Conservation (phyloP, 1,140 invertebrate genomes). For the Bombus superbus region DNA sequence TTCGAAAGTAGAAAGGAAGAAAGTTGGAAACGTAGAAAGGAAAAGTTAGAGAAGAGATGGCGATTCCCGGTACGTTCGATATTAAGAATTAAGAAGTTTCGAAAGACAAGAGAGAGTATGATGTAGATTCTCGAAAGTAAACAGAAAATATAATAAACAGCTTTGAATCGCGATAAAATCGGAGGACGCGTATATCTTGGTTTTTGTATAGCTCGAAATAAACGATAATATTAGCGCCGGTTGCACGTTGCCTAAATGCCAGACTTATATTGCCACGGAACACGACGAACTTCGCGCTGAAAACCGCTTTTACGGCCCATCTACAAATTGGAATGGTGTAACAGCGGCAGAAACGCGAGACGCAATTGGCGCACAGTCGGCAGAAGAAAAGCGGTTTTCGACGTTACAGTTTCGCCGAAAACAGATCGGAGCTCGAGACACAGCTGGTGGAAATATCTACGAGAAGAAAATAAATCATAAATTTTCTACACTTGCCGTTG, state of each 20-base stretch:
- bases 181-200: background rate
- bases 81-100: too few species aligned
- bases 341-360: background rate
- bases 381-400: background rate
- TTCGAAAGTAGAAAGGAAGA: background rate
- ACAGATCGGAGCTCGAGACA: background rate
- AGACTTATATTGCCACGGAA: background rate
- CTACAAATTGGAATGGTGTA: background rate
- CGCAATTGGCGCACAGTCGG: background rate
- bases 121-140: background rate
- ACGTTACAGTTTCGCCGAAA: background rate
- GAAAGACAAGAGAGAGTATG: background rate
- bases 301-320: background rate
- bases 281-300: background rate
- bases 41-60: too few species aligned
- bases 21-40: too few species aligned
- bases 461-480: background rate
- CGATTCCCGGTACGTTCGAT: too few species aligned
- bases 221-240: background rate
- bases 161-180: background rate
- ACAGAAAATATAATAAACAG: background rate
- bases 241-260: slow-evolving; percentile 4
- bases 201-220: background rate
- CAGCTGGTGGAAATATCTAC: background rate
- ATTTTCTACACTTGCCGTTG: background rate